phyloP scores from a whole-genome alignment of 1,140 invertebrate genomes.

The Lepidostoma basale region DNA sequence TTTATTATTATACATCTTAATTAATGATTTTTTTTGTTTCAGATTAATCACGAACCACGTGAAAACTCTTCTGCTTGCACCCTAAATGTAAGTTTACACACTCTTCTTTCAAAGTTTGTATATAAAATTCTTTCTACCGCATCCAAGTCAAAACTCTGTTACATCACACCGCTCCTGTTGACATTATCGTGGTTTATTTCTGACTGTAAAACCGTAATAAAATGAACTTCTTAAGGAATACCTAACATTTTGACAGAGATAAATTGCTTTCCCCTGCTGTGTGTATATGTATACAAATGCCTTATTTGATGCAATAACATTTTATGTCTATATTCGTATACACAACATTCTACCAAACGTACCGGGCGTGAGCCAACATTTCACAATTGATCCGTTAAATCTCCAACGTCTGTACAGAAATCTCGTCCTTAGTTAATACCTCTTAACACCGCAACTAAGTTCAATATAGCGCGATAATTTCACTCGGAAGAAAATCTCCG shows the following conservation, averaged over 20 bases:
- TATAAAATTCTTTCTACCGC: too few relatives aligned
- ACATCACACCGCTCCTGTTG: neutral
- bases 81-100: neutral
- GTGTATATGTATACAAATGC: neutral
- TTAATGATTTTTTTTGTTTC: conserved; percentile 1
- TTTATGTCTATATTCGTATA: neutral
- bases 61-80: neutral
- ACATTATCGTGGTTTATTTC: conserved; percentile 1
- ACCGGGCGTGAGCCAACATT: neutral
- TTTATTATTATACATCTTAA: neutral
- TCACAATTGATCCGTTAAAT: neutral
- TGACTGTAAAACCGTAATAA: too few relatives aligned
- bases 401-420: neutral
- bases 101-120: too few relatives aligned
- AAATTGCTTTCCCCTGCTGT: conserved; percentile 13
- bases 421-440: neutral
- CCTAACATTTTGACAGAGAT: conserved; percentile 15
- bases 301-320: conserved; percentile 23
- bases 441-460: neutral
- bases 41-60: neutral
- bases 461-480: conserved; percentile 20
- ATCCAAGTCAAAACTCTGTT: neutral
- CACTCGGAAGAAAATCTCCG: conserved; percentile 2
- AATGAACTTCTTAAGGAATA: neutral
- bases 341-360: neutral